Base-by-base conservation (phyloP, 2,888 invertebrate species). In the Athalia rosae region DNA sequence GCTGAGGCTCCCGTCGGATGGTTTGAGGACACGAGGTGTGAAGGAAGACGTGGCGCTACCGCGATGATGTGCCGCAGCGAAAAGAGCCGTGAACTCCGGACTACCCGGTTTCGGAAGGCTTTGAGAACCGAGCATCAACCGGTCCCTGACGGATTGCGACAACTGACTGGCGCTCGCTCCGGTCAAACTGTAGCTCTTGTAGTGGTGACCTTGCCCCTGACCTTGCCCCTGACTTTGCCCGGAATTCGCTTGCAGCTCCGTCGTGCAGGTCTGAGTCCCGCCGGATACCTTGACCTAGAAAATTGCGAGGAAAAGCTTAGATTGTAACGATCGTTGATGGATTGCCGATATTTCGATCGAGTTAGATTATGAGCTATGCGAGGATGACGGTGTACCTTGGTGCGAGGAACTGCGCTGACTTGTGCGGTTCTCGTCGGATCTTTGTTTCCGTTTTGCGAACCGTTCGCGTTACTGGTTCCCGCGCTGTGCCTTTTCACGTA, bases 211-310 rank as follows among this genome's bases (percentile, higher is more conserved):
- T 83, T 74, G 73, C 3, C 74, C 74, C 48, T 74, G 74, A 47
- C 61, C 48, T n/a, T 73, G 73, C 67, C 48, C 67, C 78, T 88
- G 88, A 77, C 80, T 87, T 4, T 87, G 84, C 5, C 82, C 81
- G 45, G 86, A 84, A 81, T 87, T 89, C 0, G 89, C 94, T 89
- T 94, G 94, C 56, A 95, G 91, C 85, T 95, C 95, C 84, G 94
- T 94, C 53, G 94, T 95, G 85, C 96, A 95, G 5, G 97, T 97
- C 89, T 97, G 97, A 0, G 97, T 97, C 47, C 97, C 97, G 11
- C 97, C 97, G 5, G 97, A 96, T 45, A 97, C 95, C 91, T 97
- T 97, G 50, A 97, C 90, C 90, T 91, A n/a, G 13, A 59, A 11
- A 13, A 4, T n/a, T 59, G n/a, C 13, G 0, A 3, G 3, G 4